Percentiles rank a stretch among this genome's conserved stretches.
phyloP scores from a whole-genome alignment of 2,113 vertebrate genomes.

The Orthonyx spaldingii region DNA sequence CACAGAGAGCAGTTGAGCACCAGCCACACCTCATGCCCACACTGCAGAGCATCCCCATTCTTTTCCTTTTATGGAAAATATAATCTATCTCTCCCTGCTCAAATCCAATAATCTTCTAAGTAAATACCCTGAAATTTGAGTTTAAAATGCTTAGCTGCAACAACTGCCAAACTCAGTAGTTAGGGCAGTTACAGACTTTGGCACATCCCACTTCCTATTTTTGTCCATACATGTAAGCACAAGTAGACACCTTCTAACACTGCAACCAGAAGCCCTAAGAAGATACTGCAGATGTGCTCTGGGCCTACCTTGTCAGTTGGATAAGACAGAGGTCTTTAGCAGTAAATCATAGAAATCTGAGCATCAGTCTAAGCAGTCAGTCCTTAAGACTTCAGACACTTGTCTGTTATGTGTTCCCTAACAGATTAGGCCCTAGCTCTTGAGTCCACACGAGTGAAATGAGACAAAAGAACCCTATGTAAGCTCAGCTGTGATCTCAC shows the following conservation, averaged over 20 bases:
- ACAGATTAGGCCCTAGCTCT: neutral
- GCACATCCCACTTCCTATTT: neutral
- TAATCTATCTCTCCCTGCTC: neutral
- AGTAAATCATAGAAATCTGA: neutral
- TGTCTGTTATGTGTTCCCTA: neutral
- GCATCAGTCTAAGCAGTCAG: neutral
- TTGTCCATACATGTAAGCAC: neutral
- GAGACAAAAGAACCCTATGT: neutral
- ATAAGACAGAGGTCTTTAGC: neutral
- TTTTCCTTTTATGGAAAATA: neutral
- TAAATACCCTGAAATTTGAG: neutral
- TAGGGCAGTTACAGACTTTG: neutral
- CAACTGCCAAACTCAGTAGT: neutral
- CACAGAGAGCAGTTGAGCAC: neutral
- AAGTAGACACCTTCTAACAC: neutral
- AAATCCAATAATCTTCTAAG: neutral
- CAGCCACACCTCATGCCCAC: rapidly evolving
- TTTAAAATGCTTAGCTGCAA: neutral
- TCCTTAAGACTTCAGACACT: neutral
- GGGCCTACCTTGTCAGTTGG: neutral
- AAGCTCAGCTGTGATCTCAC: neutral
- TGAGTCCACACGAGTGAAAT: neutral
- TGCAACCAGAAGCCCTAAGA: neutral
- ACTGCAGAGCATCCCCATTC: neutral
- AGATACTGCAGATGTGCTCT: neutral